phyloP scores from a whole-genome alignment of 2,797 vertebrate species.

The Pangasius krempfi region DNA sequence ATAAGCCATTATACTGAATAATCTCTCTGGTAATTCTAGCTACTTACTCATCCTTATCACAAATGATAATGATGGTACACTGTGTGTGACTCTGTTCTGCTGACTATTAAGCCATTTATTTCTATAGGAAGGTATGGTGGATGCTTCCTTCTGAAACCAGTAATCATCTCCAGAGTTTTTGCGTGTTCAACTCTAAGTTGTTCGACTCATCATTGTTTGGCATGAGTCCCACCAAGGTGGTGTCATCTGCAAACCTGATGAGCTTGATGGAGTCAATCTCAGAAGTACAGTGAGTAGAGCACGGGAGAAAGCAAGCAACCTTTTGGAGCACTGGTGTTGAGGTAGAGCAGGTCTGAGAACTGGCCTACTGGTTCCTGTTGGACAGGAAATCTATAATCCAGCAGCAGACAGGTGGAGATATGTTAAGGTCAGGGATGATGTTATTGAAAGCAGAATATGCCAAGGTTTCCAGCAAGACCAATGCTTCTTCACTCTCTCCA shows the following conservation, averaged over 20 bases:
- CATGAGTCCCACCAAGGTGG: background rate
- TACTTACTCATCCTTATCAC: background rate
- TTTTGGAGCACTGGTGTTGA: background rate
- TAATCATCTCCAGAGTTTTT: background rate
- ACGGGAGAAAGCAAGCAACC: background rate
- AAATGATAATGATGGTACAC: background rate
- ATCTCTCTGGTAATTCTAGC: conserved; percentile 1
- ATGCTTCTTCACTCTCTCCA: background rate
- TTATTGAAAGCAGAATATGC: conserved; percentile 9
- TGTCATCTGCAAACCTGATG: background rate
- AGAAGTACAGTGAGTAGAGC: background rate
- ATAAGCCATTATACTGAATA: conserved; percentile 7
- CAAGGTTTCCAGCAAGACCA: background rate
- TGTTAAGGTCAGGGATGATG: background rate
- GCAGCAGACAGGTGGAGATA: background rate
- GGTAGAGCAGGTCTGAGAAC: background rate
- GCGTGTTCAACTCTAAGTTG: background rate
- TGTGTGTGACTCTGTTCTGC: background rate
- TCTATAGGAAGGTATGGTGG: background rate
- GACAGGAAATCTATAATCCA: background rate
- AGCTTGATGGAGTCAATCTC: background rate
- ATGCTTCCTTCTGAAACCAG: background rate
- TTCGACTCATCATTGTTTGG: conserved; percentile 14
- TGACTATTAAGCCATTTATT: background rate
- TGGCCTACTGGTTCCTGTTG: background rate